Evolutionary conservation across 2,797 vertebrate genomes (phyloP).

Genomic region (Bradypodion pumilum): DNA sequence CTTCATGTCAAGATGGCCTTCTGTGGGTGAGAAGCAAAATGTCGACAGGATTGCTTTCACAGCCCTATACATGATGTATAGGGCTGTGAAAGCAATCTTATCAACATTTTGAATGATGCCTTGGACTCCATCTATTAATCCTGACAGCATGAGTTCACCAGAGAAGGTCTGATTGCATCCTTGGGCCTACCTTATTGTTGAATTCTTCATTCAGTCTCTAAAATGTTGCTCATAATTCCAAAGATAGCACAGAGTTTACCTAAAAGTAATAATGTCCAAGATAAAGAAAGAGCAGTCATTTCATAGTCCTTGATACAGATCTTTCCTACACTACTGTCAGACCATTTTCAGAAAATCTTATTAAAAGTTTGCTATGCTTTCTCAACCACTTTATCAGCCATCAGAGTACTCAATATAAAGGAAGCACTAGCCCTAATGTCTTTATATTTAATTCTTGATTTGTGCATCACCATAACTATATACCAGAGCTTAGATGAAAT

Average conservation of each 20-base stretch:
- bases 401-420: constrained; percentile 5
- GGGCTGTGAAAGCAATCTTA: no score
- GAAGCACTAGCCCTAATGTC: constrained; percentile 14
- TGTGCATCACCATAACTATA: background rate
- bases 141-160: no score
- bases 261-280: rapidly evolving
- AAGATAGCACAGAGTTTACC: rapidly evolving
- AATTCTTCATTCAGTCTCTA: background rate
- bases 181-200: background rate
- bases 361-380: constrained; percentile 12
- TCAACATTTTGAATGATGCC: no score
- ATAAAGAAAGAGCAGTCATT: background rate
- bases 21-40: no score
- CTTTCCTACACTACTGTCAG: background rate
- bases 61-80: no score
- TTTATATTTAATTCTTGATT: background rate
- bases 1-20: no score
- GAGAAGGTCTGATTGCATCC: background rate
- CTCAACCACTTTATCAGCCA: background rate
- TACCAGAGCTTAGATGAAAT: no score
- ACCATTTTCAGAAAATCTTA: constrained; percentile 22
- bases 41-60: no score
- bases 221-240: background rate
- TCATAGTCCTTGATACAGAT: background rate
- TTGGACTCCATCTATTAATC: background rate